Percentiles rank a stretch among this genome's conserved stretches.
Evolutionary conservation across 2,797 vertebrate genomes (phyloP).

Genomic region (Xerus rutilus): DNA sequence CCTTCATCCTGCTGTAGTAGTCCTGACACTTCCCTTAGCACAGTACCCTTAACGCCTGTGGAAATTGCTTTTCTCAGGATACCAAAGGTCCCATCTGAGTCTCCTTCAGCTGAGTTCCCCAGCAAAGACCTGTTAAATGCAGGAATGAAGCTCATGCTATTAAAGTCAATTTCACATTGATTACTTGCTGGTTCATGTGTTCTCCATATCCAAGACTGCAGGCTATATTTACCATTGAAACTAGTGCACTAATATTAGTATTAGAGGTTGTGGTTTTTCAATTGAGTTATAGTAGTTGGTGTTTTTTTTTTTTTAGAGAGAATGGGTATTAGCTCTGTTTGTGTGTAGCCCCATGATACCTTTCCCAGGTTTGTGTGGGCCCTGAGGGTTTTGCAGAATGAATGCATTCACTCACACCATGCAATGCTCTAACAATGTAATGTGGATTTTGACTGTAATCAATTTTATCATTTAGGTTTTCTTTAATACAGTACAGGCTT

Average conservation of each 20-base stretch:
- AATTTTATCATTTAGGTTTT: slow-evolving; percentile 30
- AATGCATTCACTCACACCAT: neutral
- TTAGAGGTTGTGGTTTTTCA: neutral
- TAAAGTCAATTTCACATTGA: neutral
- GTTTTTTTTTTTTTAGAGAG: neutral
- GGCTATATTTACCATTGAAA: neutral
- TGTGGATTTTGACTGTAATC: neutral
- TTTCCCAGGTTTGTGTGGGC: fast-evolving
- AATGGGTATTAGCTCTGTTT: neutral
- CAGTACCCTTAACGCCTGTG: neutral
- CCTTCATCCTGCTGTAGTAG: too few species aligned
- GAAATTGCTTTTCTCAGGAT: neutral
- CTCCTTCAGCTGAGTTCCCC: neutral
- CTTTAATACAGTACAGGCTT: neutral
- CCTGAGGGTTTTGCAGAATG: neutral
- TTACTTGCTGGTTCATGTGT: neutral
- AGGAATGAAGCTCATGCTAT: neutral
- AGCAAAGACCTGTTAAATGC: neutral
- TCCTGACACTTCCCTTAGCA: neutral
- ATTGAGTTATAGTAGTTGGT: neutral
- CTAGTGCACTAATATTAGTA: neutral
- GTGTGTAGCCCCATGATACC: fast-evolving
- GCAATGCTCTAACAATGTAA: neutral
- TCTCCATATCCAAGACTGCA: neutral
- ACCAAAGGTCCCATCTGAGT: too few species aligned